A percentile compares a stretch with the other conserved stretches of the same genome.
These are phyloP conservation scores for Pachypsylla venusta DNA, from an alignment of 1,140 invertebrate species.

Conservation along the genomic window DNA sequence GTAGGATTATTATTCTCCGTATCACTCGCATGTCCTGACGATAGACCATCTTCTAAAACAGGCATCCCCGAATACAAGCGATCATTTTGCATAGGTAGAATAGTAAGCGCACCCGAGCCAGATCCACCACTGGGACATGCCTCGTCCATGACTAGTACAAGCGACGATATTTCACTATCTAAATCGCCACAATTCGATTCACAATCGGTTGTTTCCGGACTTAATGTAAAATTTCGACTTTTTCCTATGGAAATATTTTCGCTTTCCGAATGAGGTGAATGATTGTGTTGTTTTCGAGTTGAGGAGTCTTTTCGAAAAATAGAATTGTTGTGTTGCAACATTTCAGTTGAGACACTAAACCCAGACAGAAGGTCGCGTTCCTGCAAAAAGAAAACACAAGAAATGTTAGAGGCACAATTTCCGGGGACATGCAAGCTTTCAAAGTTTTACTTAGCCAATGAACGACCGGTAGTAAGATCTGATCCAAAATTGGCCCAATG, in stretches of 20 bases:
- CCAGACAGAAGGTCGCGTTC: slow-evolving; percentile 11
- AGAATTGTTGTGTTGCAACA: not conserved
- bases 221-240: slow-evolving; percentile 69
- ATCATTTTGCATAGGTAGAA: slow-evolving; percentile 19
- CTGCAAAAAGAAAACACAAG: not conserved
- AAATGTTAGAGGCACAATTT: too few species aligned
- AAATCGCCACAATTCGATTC: slow-evolving; percentile 74
- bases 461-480: too few species aligned
- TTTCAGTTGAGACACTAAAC: slow-evolving; percentile 13
- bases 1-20: slow-evolving; percentile 69
- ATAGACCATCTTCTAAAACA: slow-evolving; percentile 83
- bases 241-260: slow-evolving; percentile 30
- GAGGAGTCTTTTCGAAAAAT: not conserved
- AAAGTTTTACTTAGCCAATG: too few species aligned
- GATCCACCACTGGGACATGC: slow-evolving; percentile 21
- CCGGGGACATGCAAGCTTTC: too few species aligned
- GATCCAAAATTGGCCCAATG: too few species aligned
- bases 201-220: slow-evolving; percentile 89
- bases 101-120: not conserved
- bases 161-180: slow-evolving; percentile 55
- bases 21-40: slow-evolving; percentile 81
- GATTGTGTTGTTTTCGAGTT: not conserved
- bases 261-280: not conserved
- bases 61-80: slow-evolving; percentile 64
- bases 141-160: slow-evolving; percentile 52